These are phyloP conservation scores for Drosophila prosaltans DNA, from an alignment of 1,140 invertebrate genomes.

Conservation along the genomic window DNA sequence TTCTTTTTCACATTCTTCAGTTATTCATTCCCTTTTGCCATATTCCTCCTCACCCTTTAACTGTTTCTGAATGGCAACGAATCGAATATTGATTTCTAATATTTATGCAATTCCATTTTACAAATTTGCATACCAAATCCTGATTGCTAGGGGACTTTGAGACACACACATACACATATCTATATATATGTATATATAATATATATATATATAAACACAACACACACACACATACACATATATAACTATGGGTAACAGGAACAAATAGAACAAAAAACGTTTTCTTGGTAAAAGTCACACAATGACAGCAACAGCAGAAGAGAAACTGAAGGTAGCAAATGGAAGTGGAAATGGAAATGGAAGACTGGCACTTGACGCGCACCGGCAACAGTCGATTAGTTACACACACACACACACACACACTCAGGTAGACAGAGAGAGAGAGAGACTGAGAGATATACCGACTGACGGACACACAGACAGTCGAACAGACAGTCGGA, in stretches of 20 bases:
- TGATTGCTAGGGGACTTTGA: conserved; percentile 77
- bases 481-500: conserved; percentile 50
- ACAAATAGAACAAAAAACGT: conserved; percentile 29
- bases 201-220: conserved; percentile 15
- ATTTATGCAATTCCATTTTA: conserved; percentile 81
- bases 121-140: conserved; percentile 79
- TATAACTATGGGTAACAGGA: conserved; percentile 13
- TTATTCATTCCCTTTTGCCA: neutral
- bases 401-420: conserved; percentile 38
- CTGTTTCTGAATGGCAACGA: conserved; percentile 20
- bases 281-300: conserved; percentile 57
- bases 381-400: conserved; percentile 78
- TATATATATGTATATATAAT: conserved; percentile 9
- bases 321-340: neutral
- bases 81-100: conserved; percentile 78
- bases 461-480: conserved; percentile 17
- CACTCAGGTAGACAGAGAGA: conserved; percentile 26
- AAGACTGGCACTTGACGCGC: conserved; percentile 72
- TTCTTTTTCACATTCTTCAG: neutral
- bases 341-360: conserved; percentile 20
- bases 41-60: neutral
- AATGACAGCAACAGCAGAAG: conserved; percentile 28
- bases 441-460: neutral
- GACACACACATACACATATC: conserved; percentile 18
- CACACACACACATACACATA: conserved; percentile 15